Percentiles rank a stretch among this genome's conserved stretches.
Evolutionary conservation across 1,140 invertebrate species (phyloP).

Genomic region (Ladona fulva): DNA sequence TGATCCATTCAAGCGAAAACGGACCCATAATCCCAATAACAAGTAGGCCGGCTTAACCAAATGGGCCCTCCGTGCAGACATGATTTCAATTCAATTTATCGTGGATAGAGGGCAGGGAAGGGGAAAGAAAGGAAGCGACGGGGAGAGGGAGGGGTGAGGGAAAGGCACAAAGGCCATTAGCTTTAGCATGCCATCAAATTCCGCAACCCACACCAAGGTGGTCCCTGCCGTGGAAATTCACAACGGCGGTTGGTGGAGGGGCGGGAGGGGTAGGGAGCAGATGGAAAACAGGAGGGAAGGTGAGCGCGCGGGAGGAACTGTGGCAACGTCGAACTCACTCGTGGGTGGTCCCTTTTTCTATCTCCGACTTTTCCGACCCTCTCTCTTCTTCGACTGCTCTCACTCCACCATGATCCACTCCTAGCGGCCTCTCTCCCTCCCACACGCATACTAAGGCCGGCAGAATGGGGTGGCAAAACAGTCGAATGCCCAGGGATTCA

Average conservation of each 20-base stretch:
- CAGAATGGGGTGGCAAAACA: too few relatives aligned
- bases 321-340: background rate
- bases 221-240: background rate
- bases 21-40: too few relatives aligned
- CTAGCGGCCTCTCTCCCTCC: background rate
- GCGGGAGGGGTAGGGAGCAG: background rate
- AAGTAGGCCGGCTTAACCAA: too few relatives aligned
- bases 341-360: background rate
- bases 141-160: background rate
- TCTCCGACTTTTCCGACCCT: background rate
- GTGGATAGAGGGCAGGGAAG: background rate
- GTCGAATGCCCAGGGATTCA: too few relatives aligned
- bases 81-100: background rate
- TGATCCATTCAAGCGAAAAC: too few relatives aligned
- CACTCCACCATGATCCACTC: background rate
- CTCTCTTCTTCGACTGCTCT: background rate
- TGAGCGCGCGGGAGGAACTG: background rate
- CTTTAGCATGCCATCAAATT: slow-evolving; percentile 1
- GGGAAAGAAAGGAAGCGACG: background rate
- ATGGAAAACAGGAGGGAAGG: slow-evolving; percentile 7
- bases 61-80: background rate
- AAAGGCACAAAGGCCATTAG: slow-evolving; percentile 6
- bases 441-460: background rate
- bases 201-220: background rate
- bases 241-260: background rate